Evolutionary conservation across 2,888 invertebrate species (phyloP).

Genomic region (Branchipolynoe longqiensis): DNA sequence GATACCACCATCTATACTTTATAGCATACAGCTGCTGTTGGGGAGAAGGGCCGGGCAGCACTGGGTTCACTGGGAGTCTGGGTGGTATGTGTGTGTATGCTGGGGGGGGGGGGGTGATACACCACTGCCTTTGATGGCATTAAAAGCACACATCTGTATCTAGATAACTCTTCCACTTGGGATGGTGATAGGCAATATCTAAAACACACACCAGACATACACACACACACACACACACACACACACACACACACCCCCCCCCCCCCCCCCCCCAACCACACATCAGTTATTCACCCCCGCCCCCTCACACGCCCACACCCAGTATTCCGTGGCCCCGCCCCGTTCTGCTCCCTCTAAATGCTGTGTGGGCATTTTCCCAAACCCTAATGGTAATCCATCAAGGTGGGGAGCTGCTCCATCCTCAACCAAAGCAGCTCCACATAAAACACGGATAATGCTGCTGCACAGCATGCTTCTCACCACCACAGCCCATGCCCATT

Average conservation of each 20-base stretch:
- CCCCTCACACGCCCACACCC: background rate
- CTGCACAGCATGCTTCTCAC: no score
- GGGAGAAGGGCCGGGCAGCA: no score
- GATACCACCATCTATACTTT: no score
- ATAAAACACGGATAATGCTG: no score
- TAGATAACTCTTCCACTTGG: background rate
- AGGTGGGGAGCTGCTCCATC: background rate
- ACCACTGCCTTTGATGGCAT: background rate
- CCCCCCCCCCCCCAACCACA: background rate
- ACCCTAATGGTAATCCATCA: conserved; percentile 24
- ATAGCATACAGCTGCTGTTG: no score
- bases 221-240: background rate
- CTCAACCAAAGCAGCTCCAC: no score
- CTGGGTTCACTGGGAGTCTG: no score
- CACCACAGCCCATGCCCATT: no score
- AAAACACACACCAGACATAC: background rate
- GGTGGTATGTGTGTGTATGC: background rate
- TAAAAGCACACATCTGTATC: background rate
- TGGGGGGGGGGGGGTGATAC: background rate
- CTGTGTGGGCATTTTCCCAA: conserved; percentile 44
- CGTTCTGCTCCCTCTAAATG: background rate
- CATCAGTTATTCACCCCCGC: background rate
- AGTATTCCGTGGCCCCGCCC: background rate
- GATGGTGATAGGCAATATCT: background rate
- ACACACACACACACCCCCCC: background rate